Evolutionary conservation across 2,797 vertebrate species (phyloP).

Genomic region (Oreortyx pictus): DNA sequence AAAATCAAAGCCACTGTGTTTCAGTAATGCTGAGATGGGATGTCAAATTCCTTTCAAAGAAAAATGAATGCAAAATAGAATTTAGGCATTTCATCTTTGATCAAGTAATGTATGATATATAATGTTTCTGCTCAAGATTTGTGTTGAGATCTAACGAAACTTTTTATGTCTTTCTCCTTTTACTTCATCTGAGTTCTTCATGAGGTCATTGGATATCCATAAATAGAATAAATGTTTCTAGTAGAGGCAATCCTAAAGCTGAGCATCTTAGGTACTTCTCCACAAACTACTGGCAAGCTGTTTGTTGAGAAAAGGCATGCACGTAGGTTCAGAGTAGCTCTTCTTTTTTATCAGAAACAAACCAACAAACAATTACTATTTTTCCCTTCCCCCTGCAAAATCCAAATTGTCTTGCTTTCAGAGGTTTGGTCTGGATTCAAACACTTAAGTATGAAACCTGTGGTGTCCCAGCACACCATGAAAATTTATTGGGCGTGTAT

Average conservation of each 20-base stretch:
- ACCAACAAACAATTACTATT: background rate
- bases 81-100: background rate
- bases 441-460: background rate
- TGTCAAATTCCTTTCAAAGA: background rate
- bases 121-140: background rate
- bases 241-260: background rate
- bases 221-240: background rate
- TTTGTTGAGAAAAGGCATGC: background rate
- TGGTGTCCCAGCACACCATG: background rate
- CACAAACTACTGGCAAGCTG: background rate
- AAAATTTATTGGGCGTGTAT: background rate
- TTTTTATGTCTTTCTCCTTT: background rate
- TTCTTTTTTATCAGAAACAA: background rate
- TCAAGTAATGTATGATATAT: background rate
- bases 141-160: background rate
- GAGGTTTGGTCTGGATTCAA: background rate
- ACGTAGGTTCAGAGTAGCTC: background rate
- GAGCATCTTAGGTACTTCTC: background rate
- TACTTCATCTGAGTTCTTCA: background rate
- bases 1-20: background rate
- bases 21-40: background rate
- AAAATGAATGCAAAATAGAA: background rate
- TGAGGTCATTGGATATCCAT: background rate
- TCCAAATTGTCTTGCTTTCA: background rate
- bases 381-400: background rate